Conservation (phyloP, 2,888 invertebrate species). For the Tetranychus piercei region DNA sequence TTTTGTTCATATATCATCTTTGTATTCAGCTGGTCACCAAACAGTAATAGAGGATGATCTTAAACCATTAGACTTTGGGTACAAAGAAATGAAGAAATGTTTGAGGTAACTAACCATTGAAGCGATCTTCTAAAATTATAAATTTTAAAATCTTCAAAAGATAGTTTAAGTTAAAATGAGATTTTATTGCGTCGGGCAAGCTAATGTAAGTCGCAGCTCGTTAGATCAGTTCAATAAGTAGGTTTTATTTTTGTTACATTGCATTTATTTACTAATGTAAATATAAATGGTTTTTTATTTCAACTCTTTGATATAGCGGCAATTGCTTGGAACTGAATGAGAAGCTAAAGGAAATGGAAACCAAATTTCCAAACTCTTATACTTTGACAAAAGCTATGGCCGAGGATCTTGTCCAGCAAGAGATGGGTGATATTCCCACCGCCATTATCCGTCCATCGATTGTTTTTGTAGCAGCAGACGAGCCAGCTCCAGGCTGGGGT, state of each 20-base stretch:
- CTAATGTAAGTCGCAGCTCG: too few species aligned
- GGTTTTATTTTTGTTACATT: too few species aligned
- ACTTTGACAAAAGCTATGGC: constrained; percentile 7
- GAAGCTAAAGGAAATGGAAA: not conserved
- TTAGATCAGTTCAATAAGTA: too few species aligned
- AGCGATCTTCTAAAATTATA: too few species aligned
- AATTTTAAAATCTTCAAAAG: too few species aligned
- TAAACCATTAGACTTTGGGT: constrained; percentile 7
- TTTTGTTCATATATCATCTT: constrained; percentile 23
- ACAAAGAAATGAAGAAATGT: not conserved
- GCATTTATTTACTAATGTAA: too few species aligned
- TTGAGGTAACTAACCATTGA: not conserved
- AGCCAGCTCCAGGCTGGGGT: not conserved
- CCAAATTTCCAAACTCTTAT: constrained; percentile 1
- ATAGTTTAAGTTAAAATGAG: too few species aligned
- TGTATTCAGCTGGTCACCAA: constrained; percentile 23
- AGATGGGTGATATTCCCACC: not conserved
- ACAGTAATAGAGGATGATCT: constrained; percentile 21
- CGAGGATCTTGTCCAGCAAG: not conserved
- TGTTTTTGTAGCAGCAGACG: not conserved
- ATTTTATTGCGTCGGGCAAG: too few species aligned
- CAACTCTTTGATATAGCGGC: not conserved
- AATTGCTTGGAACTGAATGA: not conserved
- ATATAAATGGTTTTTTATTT: not conserved
- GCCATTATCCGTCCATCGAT: constrained; percentile 7